A percentile compares a stretch with the other conserved stretches of the same genome.
Evolutionary conservation across 2,888 invertebrate genomes (phyloP).

Genomic region (Syritta pipiens): DNA sequence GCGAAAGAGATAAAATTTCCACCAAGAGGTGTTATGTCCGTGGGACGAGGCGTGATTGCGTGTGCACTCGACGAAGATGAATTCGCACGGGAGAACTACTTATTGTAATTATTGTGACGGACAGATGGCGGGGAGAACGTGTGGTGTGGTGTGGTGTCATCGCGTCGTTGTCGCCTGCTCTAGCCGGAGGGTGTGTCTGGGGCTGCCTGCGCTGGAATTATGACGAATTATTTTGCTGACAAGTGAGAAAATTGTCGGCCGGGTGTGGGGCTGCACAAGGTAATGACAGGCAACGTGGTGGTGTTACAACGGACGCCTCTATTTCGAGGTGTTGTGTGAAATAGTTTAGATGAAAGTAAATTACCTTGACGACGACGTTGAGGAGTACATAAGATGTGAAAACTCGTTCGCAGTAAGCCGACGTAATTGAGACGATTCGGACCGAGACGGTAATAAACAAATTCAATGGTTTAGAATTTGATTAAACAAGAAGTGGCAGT

Average conservation of each 20-base stretch:
- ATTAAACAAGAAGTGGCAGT: too few relatives aligned
- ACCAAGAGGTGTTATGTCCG: constrained; percentile 26
- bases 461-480: too few relatives aligned
- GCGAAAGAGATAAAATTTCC: neutral
- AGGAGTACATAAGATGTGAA: too few relatives aligned
- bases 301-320: too few relatives aligned
- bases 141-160: constrained; percentile 27
- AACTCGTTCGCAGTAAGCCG: too few relatives aligned
- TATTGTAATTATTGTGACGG: constrained; percentile 54
- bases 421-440: too few relatives aligned
- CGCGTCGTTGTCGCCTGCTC: constrained; percentile 50
- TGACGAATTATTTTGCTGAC: constrained; percentile 64
- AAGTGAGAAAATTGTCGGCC: constrained; percentile 50
- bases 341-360: too few relatives aligned
- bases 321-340: too few relatives aligned
- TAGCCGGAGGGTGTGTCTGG: constrained; percentile 58
- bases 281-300: too few relatives aligned
- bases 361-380: too few relatives aligned
- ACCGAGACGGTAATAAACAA: too few relatives aligned
- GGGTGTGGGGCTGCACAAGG: too few relatives aligned
- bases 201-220: constrained; percentile 46
- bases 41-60: constrained; percentile 21
- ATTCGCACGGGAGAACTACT: constrained; percentile 49
- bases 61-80: constrained; percentile 45
- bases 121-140: constrained; percentile 3